Evolutionary conservation across 2,888 invertebrate genomes (phyloP).

Genomic region (Arge pagana): DNA sequence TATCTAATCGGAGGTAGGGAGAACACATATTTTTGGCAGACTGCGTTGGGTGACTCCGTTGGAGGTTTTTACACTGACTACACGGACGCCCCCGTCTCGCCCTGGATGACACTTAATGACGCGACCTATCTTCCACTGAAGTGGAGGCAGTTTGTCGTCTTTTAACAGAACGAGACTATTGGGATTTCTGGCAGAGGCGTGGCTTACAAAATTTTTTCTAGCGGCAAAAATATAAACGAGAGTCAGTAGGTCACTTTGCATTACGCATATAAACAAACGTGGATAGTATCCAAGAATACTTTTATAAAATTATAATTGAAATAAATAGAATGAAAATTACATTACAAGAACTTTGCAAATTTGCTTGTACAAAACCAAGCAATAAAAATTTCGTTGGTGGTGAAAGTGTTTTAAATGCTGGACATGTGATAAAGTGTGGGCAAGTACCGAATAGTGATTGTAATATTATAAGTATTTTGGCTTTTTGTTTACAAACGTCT

Average conservation of each 20-base stretch:
- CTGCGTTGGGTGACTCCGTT: not conserved
- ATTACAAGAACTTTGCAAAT: conserved; percentile 17
- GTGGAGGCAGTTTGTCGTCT: not conserved
- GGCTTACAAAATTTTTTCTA: conserved; percentile 19
- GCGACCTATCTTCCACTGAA: conserved; percentile 6
- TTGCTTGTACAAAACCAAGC: conserved; percentile 19
- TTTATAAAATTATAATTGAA: too few species aligned
- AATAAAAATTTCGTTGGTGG: conserved; percentile 16
- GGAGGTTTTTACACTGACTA: conserved; percentile 3
- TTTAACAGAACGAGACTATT: conserved; percentile 4
- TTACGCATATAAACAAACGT: too few species aligned
- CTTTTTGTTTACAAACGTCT: conserved; percentile 23
- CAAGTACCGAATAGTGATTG: conserved; percentile 3
- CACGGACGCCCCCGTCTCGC: not conserved
- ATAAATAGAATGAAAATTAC: conserved; percentile 18
- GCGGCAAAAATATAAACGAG: not conserved
- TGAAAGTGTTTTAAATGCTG: conserved; percentile 17
- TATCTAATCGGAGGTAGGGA: too few species aligned
- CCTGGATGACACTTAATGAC: not conserved
- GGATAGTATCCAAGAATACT: too few species aligned
- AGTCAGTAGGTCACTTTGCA: not conserved
- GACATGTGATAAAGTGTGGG: conserved; percentile 19
- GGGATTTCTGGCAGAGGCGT: conserved; percentile 18
- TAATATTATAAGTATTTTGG: conserved; percentile 12
- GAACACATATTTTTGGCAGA: not conserved